Evolutionary conservation across 1,140 invertebrate genomes (phyloP).

Genomic region (Cyclina sinensis): DNA sequence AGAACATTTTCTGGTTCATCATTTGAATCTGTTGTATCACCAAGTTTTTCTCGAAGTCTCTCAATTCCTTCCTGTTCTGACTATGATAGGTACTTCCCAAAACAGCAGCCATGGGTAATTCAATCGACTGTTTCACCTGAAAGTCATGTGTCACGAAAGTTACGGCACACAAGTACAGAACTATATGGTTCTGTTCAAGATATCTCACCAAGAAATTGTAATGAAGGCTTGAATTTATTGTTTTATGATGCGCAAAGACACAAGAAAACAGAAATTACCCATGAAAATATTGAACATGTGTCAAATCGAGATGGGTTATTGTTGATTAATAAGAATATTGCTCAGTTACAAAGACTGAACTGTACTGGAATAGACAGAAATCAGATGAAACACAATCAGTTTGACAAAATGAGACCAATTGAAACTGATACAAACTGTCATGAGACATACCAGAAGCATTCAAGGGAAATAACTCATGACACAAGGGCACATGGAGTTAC

Average conservation of each 20-base stretch:
- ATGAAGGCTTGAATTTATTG: neutral
- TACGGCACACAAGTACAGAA: neutral
- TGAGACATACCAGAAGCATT: neutral
- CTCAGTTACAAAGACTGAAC: neutral
- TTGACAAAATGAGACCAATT: neutral
- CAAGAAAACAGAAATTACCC: neutral
- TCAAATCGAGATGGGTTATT: neutral
- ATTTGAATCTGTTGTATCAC: neutral
- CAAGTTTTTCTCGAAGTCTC: neutral
- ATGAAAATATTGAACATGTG: neutral
- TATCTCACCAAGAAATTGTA: neutral
- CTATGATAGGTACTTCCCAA: neutral
- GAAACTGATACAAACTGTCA: neutral
- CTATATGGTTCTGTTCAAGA: neutral
- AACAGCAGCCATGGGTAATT: neutral
- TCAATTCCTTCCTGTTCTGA: neutral
- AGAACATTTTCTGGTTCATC: neutral
- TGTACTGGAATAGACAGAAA: neutral
- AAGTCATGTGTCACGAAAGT: neutral
- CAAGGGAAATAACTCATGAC: neutral
- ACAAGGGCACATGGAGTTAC: neutral
- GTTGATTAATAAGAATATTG: conserved; percentile 13
- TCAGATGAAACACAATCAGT: neutral
- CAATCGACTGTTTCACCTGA: neutral
- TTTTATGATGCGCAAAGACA: neutral